Evolutionary conservation across 2,888 invertebrate genomes (phyloP), one percentile per base, ranked within the genome.

Genomic region (Heliconius ethilla): DNA sequence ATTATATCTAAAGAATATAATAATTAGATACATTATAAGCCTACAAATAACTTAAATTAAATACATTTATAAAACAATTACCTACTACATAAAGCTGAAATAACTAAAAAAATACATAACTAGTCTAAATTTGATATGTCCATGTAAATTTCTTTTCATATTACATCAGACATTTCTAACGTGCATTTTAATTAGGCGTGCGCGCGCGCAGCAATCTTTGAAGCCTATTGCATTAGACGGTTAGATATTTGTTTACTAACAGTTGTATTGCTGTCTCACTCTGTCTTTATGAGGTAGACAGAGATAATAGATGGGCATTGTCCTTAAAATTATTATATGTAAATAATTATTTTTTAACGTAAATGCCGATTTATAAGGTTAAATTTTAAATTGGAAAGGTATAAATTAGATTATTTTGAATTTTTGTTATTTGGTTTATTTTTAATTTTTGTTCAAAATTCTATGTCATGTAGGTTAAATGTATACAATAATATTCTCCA

Each of bases 81-180:
- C 2, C 22, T 7, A 22, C 3, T 18, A 22, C 7, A 22, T 22
- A 51, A 51, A 51, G 51, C 18, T 1, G 18, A 51, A 51, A 7
- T 22, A 51, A 22, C 1, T 7, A 22, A 51, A 22, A 51, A n/a
- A 59, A 11, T n/a, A 22, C 59, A n/a, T 59, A 10, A 10, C 59
- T 59, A 59, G 9, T 10, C n/a, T 59, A 59, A 59, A 59, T 10
- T n/a, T 11, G 25, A 22, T 27, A 70, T 15, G 10, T 9, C 4
- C 25, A 51, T 62, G 76, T 62, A 76, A 76, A 37, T 9, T 6
- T 70, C 62, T 76, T 45, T 76, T 13, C n/a, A 70, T 29, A 63
- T 76, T 76, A 27, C 76, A 63, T 70, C 76, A 76, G 73, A 55
- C 29, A 11, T 22, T n/a, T 40, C 10, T 15, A 70, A 18, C 7